phyloP scores from a whole-genome alignment of 2,797 vertebrate species.

The Sciurus carolinensis region DNA sequence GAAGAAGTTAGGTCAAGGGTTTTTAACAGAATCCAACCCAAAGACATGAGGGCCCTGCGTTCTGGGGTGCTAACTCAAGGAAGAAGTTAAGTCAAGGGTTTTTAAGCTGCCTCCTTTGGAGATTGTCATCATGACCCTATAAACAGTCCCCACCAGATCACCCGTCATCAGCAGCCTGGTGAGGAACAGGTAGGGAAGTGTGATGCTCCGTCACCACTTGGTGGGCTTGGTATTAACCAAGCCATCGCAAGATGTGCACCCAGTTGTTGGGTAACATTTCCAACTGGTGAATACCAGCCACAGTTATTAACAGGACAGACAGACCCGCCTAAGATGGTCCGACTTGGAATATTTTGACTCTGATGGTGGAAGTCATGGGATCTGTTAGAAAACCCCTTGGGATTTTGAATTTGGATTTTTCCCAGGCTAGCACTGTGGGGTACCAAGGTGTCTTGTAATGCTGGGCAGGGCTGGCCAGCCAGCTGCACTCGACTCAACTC shows the following conservation, averaged over 20 bases:
- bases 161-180: not conserved
- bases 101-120: not conserved
- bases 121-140: not conserved
- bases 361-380: not conserved
- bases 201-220: accelerated
- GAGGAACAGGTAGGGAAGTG: not conserved
- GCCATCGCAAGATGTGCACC: not conserved
- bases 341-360: not conserved
- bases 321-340: not conserved
- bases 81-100: not conserved
- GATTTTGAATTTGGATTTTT: not conserved
- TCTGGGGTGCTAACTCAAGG: too few species aligned
- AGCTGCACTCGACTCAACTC: too few species aligned
- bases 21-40: too few species aligned
- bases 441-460: accelerated
- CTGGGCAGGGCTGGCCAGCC: not conserved
- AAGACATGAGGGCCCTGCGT: too few species aligned
- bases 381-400: not conserved
- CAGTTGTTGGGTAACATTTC: not conserved
- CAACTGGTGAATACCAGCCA: not conserved
- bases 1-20: too few species aligned
- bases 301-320: not conserved
- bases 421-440: not conserved
- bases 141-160: not conserved
- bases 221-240: not conserved